These are phyloP conservation scores for Piaya cayana DNA, from an alignment of 2,113 vertebrate species.

Conservation along the genomic window DNA sequence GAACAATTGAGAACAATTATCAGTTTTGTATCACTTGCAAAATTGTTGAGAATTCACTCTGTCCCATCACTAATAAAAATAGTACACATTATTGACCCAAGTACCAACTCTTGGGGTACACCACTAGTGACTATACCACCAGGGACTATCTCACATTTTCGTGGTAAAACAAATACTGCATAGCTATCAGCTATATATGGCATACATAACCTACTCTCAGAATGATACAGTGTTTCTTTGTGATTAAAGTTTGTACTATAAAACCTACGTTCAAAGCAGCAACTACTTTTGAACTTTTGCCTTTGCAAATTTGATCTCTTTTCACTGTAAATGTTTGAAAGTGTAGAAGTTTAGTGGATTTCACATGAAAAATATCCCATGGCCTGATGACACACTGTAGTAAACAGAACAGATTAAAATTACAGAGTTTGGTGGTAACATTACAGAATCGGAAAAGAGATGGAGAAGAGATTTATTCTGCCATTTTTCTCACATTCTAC, in stretches of 20 bases:
- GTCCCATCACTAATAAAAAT: not conserved
- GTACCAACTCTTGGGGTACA: not conserved
- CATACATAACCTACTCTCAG: not conserved
- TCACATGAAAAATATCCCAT: not conserved
- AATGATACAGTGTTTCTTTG: not conserved
- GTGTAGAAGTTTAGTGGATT: not conserved
- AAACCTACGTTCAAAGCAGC: not conserved
- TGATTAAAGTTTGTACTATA: not conserved
- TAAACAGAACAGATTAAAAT: not conserved
- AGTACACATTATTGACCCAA: not conserved
- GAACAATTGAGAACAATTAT: not conserved
- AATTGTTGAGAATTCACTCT: not conserved
- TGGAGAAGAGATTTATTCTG: not conserved
- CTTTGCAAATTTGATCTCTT: not conserved
- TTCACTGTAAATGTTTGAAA: not conserved
- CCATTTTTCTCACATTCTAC: not conserved
- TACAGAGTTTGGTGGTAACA: not conserved
- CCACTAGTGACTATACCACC: not conserved
- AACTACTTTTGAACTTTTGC: not conserved
- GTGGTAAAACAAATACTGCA: not conserved
- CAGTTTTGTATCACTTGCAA: not conserved
- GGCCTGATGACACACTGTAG: not conserved
- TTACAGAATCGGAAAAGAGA: not conserved
- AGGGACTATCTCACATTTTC: not conserved
- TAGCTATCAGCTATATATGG: not conserved